Evolutionary conservation across 1,140 invertebrate genomes (phyloP).

Genomic region (Aphis craccivora): DNA sequence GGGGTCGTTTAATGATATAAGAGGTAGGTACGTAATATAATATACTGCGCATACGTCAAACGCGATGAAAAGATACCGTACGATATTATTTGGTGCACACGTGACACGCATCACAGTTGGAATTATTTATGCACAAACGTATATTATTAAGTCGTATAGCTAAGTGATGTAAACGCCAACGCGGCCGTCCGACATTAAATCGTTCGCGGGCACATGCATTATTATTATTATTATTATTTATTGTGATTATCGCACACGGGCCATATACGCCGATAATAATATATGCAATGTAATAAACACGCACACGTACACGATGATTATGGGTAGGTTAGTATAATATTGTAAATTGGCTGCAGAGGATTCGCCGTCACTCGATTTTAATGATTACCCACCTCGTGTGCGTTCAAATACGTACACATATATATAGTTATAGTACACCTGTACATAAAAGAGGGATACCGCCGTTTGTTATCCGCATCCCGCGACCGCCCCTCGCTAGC

Average conservation of each 20-base stretch:
- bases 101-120: background rate
- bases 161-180: background rate
- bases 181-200: background rate
- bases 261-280: background rate
- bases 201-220: background rate
- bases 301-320: too few relatives aligned
- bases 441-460: background rate
- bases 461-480: background rate
- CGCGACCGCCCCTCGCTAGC: background rate
- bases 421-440: too few relatives aligned
- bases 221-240: background rate
- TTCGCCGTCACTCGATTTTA: background rate
- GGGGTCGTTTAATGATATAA: background rate
- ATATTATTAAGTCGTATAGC: background rate
- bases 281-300: background rate
- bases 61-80: background rate
- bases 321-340: background rate
- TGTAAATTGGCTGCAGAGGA: background rate
- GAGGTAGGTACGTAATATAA: background rate
- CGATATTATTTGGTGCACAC: background rate
- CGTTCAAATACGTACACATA: background rate
- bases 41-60: background rate
- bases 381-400: background rate
- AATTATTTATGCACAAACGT: background rate
- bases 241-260: background rate